Percentiles rank a stretch among this genome's conserved stretches.
Evolutionary conservation across 2,888 invertebrate species (phyloP).

Genomic region (Drosophila demipolita): DNA sequence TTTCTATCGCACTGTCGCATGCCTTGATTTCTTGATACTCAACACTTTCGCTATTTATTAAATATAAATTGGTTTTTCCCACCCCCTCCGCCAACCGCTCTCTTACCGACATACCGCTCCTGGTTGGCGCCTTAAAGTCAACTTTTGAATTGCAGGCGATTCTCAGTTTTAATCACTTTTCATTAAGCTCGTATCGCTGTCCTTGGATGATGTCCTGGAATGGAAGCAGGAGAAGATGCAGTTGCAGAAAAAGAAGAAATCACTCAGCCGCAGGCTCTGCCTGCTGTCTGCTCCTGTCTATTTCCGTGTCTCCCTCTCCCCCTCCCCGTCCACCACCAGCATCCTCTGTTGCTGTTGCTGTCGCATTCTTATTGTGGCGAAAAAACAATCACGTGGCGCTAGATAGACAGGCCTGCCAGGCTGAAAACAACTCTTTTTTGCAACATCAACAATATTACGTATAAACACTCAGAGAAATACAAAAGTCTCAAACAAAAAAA

Average conservation of each 20-base stretch:
- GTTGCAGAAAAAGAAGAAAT: conserved; percentile 39
- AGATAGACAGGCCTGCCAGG: conserved; percentile 74
- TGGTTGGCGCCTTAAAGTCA: conserved; percentile 36
- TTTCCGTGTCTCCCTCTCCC: not conserved
- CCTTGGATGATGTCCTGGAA: conserved; percentile 43
- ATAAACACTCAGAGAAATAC: conserved; percentile 2
- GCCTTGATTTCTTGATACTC: conserved; percentile 32
- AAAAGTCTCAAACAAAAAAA: not conserved
- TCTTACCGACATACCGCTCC: not conserved
- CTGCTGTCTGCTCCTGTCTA: conserved; percentile 18
- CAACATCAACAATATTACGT: conserved; percentile 76
- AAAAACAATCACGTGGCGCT: conserved; percentile 78
- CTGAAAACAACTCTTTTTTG: conserved; percentile 76
- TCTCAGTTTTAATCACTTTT: conserved; percentile 72
- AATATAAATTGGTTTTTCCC: conserved; percentile 64
- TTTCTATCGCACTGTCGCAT: not conserved
- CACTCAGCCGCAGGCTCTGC: conserved; percentile 55
- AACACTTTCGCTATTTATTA: conserved; percentile 79
- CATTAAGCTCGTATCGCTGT: conserved; percentile 59
- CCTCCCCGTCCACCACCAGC: not conserved
- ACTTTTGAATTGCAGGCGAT: conserved; percentile 23
- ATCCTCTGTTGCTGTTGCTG: not conserved
- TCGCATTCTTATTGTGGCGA: conserved; percentile 43
- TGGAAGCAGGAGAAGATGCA: not conserved
- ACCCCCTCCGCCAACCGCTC: not conserved